phyloP scores from a whole-genome alignment of 2,888 invertebrate species.

The Auanema sp. region DNA sequence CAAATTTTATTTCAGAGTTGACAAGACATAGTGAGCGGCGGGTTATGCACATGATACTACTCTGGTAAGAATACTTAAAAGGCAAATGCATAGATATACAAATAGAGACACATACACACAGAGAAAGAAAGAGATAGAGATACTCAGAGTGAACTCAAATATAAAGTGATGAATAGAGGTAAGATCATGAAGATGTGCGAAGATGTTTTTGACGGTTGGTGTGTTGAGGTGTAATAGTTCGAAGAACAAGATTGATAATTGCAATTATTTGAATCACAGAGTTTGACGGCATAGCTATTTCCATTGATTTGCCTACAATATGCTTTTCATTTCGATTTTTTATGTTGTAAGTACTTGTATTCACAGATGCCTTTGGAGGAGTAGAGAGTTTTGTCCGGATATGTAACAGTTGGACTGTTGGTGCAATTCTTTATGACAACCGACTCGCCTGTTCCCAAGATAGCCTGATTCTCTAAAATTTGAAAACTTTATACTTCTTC shows the following conservation, averaged over 20 bases:
- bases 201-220: neutral
- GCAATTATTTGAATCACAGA: constrained; percentile 32
- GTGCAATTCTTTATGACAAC: constrained; percentile 34
- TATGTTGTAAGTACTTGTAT: constrained; percentile 19
- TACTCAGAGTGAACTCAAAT: no score
- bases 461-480: constrained; percentile 14
- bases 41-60: no score
- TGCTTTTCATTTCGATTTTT: neutral
- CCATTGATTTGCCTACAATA: constrained; percentile 11
- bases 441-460: constrained; percentile 4
- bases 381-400: constrained; percentile 29
- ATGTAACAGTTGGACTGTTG: constrained; percentile 18
- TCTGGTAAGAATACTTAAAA: no score
- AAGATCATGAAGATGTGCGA: no score
- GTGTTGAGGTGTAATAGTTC: neutral
- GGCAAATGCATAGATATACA: no score
- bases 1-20: no score
- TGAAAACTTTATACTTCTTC: constrained; percentile 8
- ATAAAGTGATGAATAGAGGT: no score
- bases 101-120: no score
- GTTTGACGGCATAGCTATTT: constrained; percentile 23
- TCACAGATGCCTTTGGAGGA: constrained; percentile 24
- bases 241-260: constrained; percentile 25
- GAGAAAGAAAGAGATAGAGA: no score
- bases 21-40: no score